Evolutionary conservation across 2,888 invertebrate species (phyloP).

Genomic region (Augochlorella aurata): DNA sequence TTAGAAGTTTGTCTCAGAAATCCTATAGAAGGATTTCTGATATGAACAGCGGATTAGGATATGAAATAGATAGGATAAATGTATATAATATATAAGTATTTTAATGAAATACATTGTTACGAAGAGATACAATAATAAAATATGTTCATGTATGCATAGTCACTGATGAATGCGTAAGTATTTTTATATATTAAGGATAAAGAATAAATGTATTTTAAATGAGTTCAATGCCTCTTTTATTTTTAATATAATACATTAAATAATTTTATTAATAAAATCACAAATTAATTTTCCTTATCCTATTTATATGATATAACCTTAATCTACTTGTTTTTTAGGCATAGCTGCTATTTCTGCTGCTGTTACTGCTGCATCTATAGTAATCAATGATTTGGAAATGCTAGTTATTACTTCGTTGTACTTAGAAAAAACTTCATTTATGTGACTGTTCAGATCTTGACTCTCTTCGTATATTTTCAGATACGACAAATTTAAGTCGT

Average conservation of each 20-base stretch:
- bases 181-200: slow-evolving; percentile 77
- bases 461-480: slow-evolving; percentile 80
- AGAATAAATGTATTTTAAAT: slow-evolving; percentile 70
- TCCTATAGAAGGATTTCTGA: slow-evolving; percentile 71
- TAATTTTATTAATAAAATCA: slow-evolving; percentile 21
- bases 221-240: slow-evolving; percentile 18
- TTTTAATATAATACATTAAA: slow-evolving; percentile 28
- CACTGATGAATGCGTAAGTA: slow-evolving; percentile 76
- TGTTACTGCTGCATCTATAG: slow-evolving; percentile 81
- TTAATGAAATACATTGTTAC: slow-evolving; percentile 75
- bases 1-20: slow-evolving; percentile 73
- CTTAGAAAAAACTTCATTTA: slow-evolving; percentile 81
- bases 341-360: slow-evolving; percentile 81
- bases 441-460: slow-evolving; percentile 78
- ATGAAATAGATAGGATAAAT: slow-evolving; percentile 72
- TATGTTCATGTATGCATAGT: slow-evolving; percentile 76
- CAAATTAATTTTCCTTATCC: slow-evolving; percentile 9
- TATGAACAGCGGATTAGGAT: slow-evolving; percentile 67
- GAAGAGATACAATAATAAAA: slow-evolving; percentile 70
- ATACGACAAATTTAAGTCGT: slow-evolving; percentile 80
- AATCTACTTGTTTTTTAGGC: slow-evolving; percentile 77
- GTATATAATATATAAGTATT: slow-evolving; percentile 74
- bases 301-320: slow-evolving; percentile 36
- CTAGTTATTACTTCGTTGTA: slow-evolving; percentile 83
- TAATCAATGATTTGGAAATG: slow-evolving; percentile 82